Conservation (phyloP, 2,113 vertebrate genomes). For the Crotalus horridus region DNA sequence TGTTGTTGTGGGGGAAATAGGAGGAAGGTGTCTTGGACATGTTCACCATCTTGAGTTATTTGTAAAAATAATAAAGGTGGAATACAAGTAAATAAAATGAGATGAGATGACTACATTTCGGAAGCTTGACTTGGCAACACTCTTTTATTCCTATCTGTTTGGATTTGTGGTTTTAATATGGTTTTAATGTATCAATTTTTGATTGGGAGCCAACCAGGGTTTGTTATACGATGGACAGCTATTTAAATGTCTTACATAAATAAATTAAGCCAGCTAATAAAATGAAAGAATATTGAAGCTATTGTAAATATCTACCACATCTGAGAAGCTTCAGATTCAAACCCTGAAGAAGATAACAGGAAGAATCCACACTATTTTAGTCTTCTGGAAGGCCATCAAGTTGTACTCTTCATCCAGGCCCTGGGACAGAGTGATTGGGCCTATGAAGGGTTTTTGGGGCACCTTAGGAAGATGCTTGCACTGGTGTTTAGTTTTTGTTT, state of each 20-base stretch:
- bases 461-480: background rate
- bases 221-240: background rate
- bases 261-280: slow-evolving; percentile 25
- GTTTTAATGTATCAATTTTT: background rate
- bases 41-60: too few species aligned
- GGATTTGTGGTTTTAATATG: background rate
- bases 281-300: slow-evolving; percentile 17
- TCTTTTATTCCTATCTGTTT: background rate
- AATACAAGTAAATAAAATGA: too few species aligned
- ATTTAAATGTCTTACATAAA: background rate
- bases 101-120: background rate
- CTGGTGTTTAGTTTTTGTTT: background rate
- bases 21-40: background rate
- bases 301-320: background rate
- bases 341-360: background rate
- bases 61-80: background rate
- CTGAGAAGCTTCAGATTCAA: background rate
- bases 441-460: background rate
- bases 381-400: background rate
- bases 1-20: background rate
- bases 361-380: background rate
- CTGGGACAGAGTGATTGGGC: background rate
- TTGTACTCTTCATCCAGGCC: background rate
- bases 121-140: background rate
- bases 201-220: background rate